Conservation (phyloP, 92 coral and sea anemone genomes). For the Ricordea florida region DNA sequence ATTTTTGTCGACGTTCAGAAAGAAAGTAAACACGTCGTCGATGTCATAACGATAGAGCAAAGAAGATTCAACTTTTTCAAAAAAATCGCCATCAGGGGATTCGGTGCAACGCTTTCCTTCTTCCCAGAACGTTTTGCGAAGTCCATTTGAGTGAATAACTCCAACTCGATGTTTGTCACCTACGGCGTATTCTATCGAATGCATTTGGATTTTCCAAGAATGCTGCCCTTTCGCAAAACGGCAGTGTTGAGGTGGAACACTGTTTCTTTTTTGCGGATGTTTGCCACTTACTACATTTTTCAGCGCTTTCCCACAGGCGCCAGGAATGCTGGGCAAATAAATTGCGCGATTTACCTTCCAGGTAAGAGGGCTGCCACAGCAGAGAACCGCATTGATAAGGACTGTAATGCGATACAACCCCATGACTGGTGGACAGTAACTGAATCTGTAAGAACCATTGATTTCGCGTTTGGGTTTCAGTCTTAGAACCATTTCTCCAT, state of each 20-base stretch:
- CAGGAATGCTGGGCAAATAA: no score
- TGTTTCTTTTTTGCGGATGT: not conserved
- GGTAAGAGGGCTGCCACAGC: no score
- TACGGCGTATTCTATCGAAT: not conserved
- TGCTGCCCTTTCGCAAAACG: conserved; percentile 5
- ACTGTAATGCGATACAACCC: no score
- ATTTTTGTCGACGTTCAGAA: conserved; percentile 1
- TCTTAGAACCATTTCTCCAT: no score
- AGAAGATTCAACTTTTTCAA: not conserved
- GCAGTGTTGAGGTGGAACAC: no score
- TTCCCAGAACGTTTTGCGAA: not conserved
- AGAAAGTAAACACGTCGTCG: conserved; percentile 1
- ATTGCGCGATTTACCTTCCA: no score
- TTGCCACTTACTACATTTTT: not conserved
- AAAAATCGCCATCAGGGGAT: not conserved
- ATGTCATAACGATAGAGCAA: no score
- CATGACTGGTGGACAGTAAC: no score
- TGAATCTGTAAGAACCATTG: no score
- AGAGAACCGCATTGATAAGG: no score
- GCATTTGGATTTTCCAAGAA: not conserved
- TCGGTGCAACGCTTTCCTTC: not conserved
- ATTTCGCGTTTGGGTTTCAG: no score
- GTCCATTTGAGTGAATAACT: not conserved
- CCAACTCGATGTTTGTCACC: not conserved
- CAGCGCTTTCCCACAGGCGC: not conserved